Base-by-base conservation (phyloP, 92 coral and sea anemone genomes). In the Anthopleura xanthogrammica region DNA sequence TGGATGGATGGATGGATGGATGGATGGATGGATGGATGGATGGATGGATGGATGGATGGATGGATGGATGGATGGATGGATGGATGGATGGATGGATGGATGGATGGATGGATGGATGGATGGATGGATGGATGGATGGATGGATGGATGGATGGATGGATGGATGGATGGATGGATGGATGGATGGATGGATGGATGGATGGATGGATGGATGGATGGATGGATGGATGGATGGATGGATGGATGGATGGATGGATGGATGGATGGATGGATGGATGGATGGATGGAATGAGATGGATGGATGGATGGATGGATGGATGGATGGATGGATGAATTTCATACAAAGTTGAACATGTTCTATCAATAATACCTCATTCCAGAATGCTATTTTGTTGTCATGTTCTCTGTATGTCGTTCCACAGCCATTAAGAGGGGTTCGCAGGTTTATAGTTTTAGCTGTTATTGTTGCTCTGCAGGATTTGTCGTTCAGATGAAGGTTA, bases 391-490 rank as follows among this genome's bases (percentile, higher is more conserved):
- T 55, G 52, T 43, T 52, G 20, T 52, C 20, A 23, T 74, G 22
- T 41, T 85, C 88, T 42, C 62, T 73, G 60, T 52, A 77, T 16
- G 39, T 55, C 41, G 80, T 77, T 4, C 80, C 80, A 41, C 80
- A 77, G 24, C 80, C 80, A 55, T 77, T 23, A 22, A 77, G 40
- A 12, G 80, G 80, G 16, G 80, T 46, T 9, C 80, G 80, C 8
- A 77, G 62, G 52, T 66, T 60, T 57, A 87, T 82, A 48, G 65
- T 78, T 48, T 72, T 29, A 22, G 55, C 42, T 22, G 71, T 81
- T 5, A 52, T 68, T 17, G 90, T 87, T 40, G 86, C 90, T 1
- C 50, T 74, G 39, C 90, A 87, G 1, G 79, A 9, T 75, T 64
- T 52, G 72, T 75, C 77, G 16, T 71, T 56, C 29, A 87, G 83